These are phyloP conservation scores for Cyclopterus lumpus DNA, from an alignment of 2,797 vertebrate genomes.

Conservation along the genomic window DNA sequence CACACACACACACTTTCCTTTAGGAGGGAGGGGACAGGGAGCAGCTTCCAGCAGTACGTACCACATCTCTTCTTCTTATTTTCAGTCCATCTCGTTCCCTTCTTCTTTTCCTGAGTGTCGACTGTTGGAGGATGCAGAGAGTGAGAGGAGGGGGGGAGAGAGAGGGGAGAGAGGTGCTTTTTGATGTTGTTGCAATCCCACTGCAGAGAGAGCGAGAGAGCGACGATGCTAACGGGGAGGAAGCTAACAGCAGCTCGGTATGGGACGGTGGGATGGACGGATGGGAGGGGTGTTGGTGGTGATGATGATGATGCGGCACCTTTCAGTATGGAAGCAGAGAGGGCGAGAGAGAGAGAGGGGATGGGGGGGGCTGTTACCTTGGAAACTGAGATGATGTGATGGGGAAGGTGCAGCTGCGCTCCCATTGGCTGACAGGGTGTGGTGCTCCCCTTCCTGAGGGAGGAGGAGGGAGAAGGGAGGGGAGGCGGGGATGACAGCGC, in stretches of 20 bases:
- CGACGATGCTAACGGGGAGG: conserved; percentile 41
- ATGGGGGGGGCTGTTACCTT: conserved; percentile 90
- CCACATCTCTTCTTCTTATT: conserved; percentile 57
- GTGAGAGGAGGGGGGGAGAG: conserved; percentile 21
- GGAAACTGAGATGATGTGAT: conserved; percentile 93
- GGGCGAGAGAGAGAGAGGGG: conserved; percentile 28
- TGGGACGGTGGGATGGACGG: conserved; percentile 48
- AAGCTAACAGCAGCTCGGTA: conserved; percentile 58
- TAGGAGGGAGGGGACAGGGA: conserved; percentile 23
- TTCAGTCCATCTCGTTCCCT: conserved; percentile 47
- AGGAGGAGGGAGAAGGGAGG: conserved; percentile 5
- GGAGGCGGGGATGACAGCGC: conserved; percentile 60
- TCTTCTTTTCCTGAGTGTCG: conserved; percentile 33
- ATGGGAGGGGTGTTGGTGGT: conserved; percentile 40
- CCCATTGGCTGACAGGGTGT: conserved; percentile 87
- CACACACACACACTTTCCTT: neutral
- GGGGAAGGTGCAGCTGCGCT: conserved; percentile 87
- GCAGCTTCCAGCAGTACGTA: conserved; percentile 58
- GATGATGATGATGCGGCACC: conserved; percentile 76
- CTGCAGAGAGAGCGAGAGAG: conserved; percentile 51
- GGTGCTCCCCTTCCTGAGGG: conserved; percentile 64
- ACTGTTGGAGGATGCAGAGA: conserved; percentile 42
- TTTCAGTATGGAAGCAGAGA: conserved; percentile 58
- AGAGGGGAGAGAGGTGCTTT: conserved; percentile 42
- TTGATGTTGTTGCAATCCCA: conserved; percentile 49